Evolutionary conservation across 2,888 invertebrate species (phyloP), one percentile per base, ranked within the genome.

Genomic region (Drosophila buzzatii): DNA sequence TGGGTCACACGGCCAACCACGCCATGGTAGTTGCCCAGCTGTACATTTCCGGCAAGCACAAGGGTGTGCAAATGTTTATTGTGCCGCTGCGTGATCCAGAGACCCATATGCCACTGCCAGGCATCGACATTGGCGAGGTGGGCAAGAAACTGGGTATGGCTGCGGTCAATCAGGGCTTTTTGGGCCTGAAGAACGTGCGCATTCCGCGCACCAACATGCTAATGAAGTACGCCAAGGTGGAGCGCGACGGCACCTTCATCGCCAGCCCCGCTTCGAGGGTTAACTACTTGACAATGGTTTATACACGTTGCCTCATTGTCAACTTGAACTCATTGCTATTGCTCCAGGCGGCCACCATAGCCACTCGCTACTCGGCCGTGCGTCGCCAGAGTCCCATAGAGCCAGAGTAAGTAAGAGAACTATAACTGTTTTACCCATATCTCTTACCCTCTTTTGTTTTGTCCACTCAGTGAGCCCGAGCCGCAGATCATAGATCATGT

Each of bases 101-200:
- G 51, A 97, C 97, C 0, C 98, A 98, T 91, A 94, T 95, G 93
- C 97, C 98, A 0, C 90, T 99, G 79, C 95, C 95, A 8, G 98
- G 98, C 90, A 96, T 99, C 72, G 96, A 96, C 91, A 95, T 98
- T 58, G 99, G 99, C 12, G 99, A 99, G 94, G 97, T 99, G 79
- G 99, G 99, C 9, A 96, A 97, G 68, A 99, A 98, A 92, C 94
- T 99, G 73, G 98, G 98, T 73, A 97, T 98, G 96, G 96, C 97
- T 82, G 95, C 95, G 1, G 96, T 96, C 42, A 99, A 99, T 92
- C 99, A 99, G 92, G 99, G 99, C 0, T 99, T 96, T 93, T 94
- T 99, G 42, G 97, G 97, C 3, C 96, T 99, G 80, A 95, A 97
- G 63, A 94, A 97, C 76, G 96, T 97, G 14, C 95, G 98, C 84